Conservation (phyloP, 2,113 vertebrate genomes). For the Sarotherodon lohbergeri region DNA sequence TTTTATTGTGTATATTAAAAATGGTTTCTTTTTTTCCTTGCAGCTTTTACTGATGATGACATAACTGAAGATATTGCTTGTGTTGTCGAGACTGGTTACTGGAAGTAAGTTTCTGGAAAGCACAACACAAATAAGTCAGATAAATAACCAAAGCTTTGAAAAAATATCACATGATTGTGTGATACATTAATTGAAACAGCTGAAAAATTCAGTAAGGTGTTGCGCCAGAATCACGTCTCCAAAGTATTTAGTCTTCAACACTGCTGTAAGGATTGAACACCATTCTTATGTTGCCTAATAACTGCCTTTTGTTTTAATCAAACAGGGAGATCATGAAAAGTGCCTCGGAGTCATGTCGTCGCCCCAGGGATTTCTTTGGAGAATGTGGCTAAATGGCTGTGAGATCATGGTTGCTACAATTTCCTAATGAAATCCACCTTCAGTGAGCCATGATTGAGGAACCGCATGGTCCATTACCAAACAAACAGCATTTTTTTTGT, state of each 20-base stretch:
- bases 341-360: not conserved
- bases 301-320: not conserved
- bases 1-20: not conserved
- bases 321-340: not conserved
- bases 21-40: not conserved
- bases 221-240: not conserved
- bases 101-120: slow-evolving; percentile 11
- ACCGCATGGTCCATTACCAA: not conserved
- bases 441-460: not conserved
- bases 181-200: not conserved
- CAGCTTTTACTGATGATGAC: slow-evolving; percentile 15
- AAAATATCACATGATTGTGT: not conserved
- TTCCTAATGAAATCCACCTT: not conserved
- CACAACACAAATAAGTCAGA: not conserved
- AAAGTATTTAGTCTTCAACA: not conserved
- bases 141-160: not conserved
- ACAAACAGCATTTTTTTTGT: fast-evolving
- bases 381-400: not conserved
- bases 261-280: not conserved
- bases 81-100: not conserved
- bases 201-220: not conserved
- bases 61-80: slow-evolving; percentile 35
- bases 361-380: not conserved
- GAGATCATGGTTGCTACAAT: not conserved
- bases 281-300: not conserved